These are phyloP conservation scores for Myopa testacea DNA, from an alignment of 2,888 invertebrate genomes.

Conservation along the genomic window DNA sequence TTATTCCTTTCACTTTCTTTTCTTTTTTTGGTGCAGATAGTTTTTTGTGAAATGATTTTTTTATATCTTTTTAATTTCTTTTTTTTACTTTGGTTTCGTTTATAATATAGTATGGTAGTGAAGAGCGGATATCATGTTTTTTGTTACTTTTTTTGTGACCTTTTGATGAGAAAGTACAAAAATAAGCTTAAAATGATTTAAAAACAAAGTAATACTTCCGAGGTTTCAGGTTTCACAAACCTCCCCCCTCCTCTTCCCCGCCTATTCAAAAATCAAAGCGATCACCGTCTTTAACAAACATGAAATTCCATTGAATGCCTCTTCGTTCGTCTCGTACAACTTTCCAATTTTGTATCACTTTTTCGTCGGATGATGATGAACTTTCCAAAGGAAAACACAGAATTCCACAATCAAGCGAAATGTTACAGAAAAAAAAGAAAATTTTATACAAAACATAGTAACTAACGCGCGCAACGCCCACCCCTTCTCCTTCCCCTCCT, in stretches of 20 bases:
- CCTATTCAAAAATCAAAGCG: background rate
- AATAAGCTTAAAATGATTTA: too few species aligned
- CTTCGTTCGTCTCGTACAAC: constrained; percentile 4
- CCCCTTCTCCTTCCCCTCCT: background rate
- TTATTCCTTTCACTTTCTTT: too few species aligned
- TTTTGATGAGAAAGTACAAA: too few species aligned
- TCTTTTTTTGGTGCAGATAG: too few species aligned
- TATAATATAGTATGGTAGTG: too few species aligned
- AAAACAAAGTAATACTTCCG: background rate
- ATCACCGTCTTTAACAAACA: background rate
- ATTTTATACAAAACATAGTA: constrained; percentile 6
- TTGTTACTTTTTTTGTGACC: too few species aligned
- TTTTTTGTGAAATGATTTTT: too few species aligned
- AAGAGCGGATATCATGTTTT: too few species aligned
- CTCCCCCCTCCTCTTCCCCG: too few species aligned
- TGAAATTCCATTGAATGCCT: background rate
- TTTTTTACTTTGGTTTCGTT: too few species aligned
- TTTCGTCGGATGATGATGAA: constrained; percentile 27
- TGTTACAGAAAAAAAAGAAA: background rate
- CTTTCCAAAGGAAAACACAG: constrained; percentile 37
- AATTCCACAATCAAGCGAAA: background rate
- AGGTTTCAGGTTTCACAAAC: too few species aligned
- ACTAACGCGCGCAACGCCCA: background rate
- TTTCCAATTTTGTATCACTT: constrained; percentile 35
- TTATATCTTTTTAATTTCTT: too few species aligned